Evolutionary conservation across 2,113 vertebrate genomes (phyloP).

Genomic region (Silurus asotus): DNA sequence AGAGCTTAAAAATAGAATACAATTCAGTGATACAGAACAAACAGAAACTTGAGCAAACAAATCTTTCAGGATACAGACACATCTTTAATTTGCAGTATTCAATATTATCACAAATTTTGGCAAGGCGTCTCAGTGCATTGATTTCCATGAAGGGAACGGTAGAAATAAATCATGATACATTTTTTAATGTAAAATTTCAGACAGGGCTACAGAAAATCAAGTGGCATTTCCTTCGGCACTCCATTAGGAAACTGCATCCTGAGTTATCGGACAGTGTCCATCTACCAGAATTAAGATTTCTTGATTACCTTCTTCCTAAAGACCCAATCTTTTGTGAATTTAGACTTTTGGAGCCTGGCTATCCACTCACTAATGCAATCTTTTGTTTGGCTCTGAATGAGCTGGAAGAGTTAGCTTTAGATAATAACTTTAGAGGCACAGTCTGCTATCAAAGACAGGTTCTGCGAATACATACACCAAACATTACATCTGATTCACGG

Average conservation of each 20-base stretch:
- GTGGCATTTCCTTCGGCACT: not conserved
- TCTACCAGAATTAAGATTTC: slow-evolving; percentile 16
- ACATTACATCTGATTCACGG: no score
- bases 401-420: not conserved
- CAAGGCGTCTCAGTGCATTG: slow-evolving; percentile 11
- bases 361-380: slow-evolving; percentile 36
- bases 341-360: not conserved
- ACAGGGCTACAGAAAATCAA: not conserved
- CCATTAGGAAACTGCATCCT: not conserved
- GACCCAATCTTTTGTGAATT: not conserved
- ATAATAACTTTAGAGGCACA: accelerated
- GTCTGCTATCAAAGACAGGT: slow-evolving; percentile 1
- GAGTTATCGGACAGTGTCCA: not conserved
- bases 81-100: slow-evolving; percentile 21
- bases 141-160: not conserved
- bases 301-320: slow-evolving; percentile 8
- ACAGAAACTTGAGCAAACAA: no score
- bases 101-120: slow-evolving; percentile 25
- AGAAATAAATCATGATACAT: not conserved
- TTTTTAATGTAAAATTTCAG: not conserved
- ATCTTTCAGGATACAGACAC: not conserved
- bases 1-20: not conserved
- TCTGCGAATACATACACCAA: not conserved
- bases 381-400: slow-evolving; percentile 5
- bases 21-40: not conserved